Conservation (phyloP, 1,140 invertebrate genomes). For the Bathynomus jamesi region DNA sequence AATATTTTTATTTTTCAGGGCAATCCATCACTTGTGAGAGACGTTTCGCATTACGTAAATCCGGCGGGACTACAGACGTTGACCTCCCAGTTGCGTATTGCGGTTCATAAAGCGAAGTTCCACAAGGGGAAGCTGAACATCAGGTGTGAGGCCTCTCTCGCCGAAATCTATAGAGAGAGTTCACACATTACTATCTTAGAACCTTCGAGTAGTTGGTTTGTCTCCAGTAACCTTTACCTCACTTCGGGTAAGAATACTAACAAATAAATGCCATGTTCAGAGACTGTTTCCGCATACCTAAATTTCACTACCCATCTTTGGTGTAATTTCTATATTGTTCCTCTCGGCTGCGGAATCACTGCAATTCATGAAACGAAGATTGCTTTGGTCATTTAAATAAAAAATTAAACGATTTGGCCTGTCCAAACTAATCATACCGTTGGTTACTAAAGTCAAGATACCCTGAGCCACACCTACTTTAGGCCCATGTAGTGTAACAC, state of each 20-base stretch:
- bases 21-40: not conserved
- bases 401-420: no score
- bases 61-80: constrained; percentile 18
- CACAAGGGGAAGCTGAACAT: constrained; percentile 15
- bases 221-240: constrained; percentile 25
- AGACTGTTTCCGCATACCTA: no score
- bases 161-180: constrained; percentile 22
- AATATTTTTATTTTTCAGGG: not conserved
- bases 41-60: constrained; percentile 9
- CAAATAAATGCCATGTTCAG: no score
- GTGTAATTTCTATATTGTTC: no score
- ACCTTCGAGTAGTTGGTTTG: constrained; percentile 26
- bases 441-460: no score
- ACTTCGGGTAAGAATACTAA: constrained; percentile 23
- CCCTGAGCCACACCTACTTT: no score
- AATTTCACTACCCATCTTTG: no score
- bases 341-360: no score
- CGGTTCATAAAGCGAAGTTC: constrained; percentile 15
- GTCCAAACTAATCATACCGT: no score
- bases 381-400: no score
- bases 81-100: constrained; percentile 6
- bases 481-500: no score
- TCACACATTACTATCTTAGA: constrained; percentile 20
- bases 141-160: constrained; percentile 15
- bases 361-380: no score